Evolutionary conservation across 2,113 vertebrate species (phyloP), one percentile per base, ranked within the genome.

Genomic region (Elephantulus edwardii): DNA sequence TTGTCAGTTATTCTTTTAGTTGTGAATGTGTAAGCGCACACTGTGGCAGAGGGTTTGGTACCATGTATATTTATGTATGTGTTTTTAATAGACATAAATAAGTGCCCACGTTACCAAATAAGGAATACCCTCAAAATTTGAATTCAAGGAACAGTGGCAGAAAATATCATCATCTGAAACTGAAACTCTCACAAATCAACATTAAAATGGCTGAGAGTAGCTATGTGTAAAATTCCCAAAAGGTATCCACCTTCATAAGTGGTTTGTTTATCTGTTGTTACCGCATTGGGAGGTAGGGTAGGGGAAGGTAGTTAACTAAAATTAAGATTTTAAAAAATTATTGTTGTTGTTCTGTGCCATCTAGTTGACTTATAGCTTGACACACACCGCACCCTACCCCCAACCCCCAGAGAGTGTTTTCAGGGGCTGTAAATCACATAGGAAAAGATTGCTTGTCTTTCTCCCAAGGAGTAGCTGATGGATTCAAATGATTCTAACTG

Each of bases 81-180:
- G 52, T 68, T 94, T 91, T 83, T 92, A n/a, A 83, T 86, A 95
- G 83, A 86, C 86, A 91, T n/a, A 95, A 90, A 90, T 91, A 84
- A 92, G 68, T 84, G 35, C 38, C 40, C 70, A 82, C 46, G 84
- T 87, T 87, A 91, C 90, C 70, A 89, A 85, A 92, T 86, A 89
- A 81, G 86, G 72, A 85, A 68, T 9, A 88, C 70, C 89, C 87
- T 94, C 87, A 91, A 83, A 95, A 95, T 95, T 94, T 94, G 86
- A 96, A 96, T 95, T 94, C 91, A 92, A 92, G 78, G 92, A 93
- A 96, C 78, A 81, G 68, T 78, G 72, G 87, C 91, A 93, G 89
- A 94, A 96, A 96, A 96, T 94, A 92, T 75, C 84, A 83, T 72
- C 78, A n/a, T 56, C 50, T 88, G 89, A 96, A 95, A 95, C 81